Evolutionary conservation across 2,888 invertebrate species (phyloP).

Genomic region (Morpho deidamia): DNA sequence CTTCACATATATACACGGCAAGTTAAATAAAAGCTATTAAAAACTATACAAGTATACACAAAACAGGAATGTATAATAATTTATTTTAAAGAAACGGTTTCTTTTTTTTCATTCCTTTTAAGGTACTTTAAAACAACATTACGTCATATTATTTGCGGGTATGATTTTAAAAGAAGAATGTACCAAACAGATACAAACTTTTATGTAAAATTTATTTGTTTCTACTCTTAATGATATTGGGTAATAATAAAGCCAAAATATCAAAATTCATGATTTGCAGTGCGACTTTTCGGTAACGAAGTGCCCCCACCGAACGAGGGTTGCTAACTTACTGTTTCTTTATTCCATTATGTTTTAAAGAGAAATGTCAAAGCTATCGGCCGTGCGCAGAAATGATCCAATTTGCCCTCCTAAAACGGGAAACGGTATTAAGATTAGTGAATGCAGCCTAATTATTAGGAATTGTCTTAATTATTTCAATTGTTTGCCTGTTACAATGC

Average conservation of each 20-base stretch:
- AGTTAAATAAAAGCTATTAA: too few relatives aligned
- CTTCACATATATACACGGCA: too few relatives aligned
- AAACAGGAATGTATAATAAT: too few relatives aligned
- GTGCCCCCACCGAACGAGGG: slow-evolving; percentile 57
- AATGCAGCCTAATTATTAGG: slow-evolving; percentile 13
- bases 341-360: slow-evolving; percentile 76
- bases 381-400: slow-evolving; percentile 46
- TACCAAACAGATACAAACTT: too few relatives aligned
- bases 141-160: too few relatives aligned
- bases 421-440: slow-evolving; percentile 8
- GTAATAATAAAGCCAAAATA: neutral
- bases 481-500: neutral
- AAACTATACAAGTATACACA: too few relatives aligned
- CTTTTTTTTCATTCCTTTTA: too few relatives aligned
- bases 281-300: slow-evolving; percentile 49
- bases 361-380: slow-evolving; percentile 73
- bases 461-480: slow-evolving; percentile 5
- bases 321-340: slow-evolving; percentile 73
- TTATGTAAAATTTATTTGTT: too few relatives aligned
- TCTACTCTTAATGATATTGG: too few relatives aligned
- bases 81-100: too few relatives aligned
- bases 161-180: too few relatives aligned
- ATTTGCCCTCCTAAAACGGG: slow-evolving; percentile 20
- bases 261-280: slow-evolving; percentile 7
- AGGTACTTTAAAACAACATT: too few relatives aligned